phyloP scores from a whole-genome alignment of 2,888 invertebrate genomes.

The Thereva nobilitata region DNA sequence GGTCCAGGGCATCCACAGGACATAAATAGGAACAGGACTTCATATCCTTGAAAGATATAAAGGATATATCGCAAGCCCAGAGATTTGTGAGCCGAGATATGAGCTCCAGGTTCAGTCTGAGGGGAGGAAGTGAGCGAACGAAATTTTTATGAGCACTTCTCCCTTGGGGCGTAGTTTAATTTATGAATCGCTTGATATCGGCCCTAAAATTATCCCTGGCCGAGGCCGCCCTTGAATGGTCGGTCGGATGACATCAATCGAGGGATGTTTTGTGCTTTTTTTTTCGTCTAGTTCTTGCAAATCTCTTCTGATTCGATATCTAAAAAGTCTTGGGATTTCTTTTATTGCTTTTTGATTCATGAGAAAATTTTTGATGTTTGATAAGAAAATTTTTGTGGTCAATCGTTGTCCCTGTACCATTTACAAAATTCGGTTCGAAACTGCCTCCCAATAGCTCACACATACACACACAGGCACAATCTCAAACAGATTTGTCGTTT shows the following conservation, averaged over 20 bases:
- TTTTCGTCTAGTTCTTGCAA: slow-evolving; percentile 2
- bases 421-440: background rate
- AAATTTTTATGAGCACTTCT: slow-evolving; percentile 30
- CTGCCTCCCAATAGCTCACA: background rate
- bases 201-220: slow-evolving; percentile 9
- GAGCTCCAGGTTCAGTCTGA: too few species aligned
- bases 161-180: slow-evolving; percentile 19
- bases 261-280: slow-evolving; percentile 15
- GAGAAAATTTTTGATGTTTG: slow-evolving; percentile 8
- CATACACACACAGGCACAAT: too few species aligned
- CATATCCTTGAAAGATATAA: background rate
- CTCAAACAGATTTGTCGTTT: background rate
- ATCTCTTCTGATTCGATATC: slow-evolving; percentile 17
- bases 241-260: background rate
- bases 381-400: background rate
- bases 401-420: background rate
- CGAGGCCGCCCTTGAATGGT: background rate
- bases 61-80: background rate
- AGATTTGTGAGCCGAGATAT: slow-evolving; percentile 9
- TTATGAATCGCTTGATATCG: slow-evolving; percentile 24
- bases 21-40: background rate
- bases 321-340: slow-evolving; percentile 12
- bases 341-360: slow-evolving; percentile 27
- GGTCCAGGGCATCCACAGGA: background rate
- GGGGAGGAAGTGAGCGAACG: background rate